phyloP scores from a whole-genome alignment of 2,797 vertebrate genomes.

The Microctenopoma steveboyesi region DNA sequence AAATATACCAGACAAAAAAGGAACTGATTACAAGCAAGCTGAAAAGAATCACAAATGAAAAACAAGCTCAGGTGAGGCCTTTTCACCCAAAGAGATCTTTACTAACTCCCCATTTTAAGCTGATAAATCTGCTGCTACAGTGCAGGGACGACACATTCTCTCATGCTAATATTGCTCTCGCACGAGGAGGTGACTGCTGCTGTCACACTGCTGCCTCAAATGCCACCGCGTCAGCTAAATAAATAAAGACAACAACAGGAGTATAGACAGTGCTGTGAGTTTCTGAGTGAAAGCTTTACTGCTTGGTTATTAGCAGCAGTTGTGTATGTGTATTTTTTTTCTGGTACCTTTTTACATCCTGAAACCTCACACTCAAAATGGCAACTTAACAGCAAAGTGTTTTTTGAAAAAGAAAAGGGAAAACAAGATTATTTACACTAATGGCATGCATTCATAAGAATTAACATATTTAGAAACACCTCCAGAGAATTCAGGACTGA shows the following conservation, averaged over 20 bases:
- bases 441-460: conserved; percentile 64
- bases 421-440: conserved; percentile 56
- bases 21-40: conserved; percentile 35
- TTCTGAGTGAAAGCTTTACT: conserved; percentile 14
- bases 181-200: conserved; percentile 31
- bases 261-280: background rate
- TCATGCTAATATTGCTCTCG: conserved; percentile 38
- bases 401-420: conserved; percentile 13
- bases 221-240: conserved; percentile 20
- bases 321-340: conserved; percentile 12
- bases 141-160: conserved; percentile 20
- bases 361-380: conserved; percentile 26
- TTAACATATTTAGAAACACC: conserved; percentile 32
- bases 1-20: conserved; percentile 55
- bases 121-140: conserved; percentile 27
- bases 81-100: conserved; percentile 7
- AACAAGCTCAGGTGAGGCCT: conserved; percentile 16
- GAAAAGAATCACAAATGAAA: conserved; percentile 23
- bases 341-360: conserved; percentile 12
- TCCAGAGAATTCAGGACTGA: conserved; percentile 13
- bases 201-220: conserved; percentile 20
- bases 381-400: conserved; percentile 18
- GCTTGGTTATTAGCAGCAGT: conserved; percentile 20
- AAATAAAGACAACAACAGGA: conserved; percentile 21
- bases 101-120: conserved; percentile 6